Base-by-base conservation (phyloP, 2,113 vertebrate genomes). In the Paradoxurus hermaphroditus region DNA sequence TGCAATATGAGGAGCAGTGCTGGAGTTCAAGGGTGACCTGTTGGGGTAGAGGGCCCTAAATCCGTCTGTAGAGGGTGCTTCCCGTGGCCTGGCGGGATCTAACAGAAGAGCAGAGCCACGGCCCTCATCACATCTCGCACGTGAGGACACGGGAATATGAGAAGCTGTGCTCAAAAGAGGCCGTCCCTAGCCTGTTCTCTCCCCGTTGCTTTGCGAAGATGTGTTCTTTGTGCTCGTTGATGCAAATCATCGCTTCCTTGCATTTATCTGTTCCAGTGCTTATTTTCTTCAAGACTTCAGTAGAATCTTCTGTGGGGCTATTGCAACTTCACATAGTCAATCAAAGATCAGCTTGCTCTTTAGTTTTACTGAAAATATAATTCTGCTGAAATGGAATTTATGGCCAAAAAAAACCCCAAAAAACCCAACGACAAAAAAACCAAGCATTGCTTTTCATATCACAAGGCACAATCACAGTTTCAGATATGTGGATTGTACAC, bases 111-210 rank as follows among this genome's bases (percentile, higher is more conserved):
- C 10, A 34, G 81, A 49, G 25, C 81, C n/a, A 3, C 7, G 34
- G 44, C 34, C 51, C n/a, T 44, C 10, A 36, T 1, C 23, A 14
- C 4, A 7, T 19, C 1, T 59, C 51, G 31, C 41, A 2, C 5
- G 1, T 13, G 27, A 62, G 63, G 73, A 84, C n/a, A 0, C 0
- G 78, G 72, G 27, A 53, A 29, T 18, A 5, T 6, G 5, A 56
- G 34, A 63, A 25, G 15, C 53, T 44, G n/a, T 31, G 39, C 78
- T 75, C 51, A 25, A 23, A 29, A 27, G 15, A 12, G 41, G 18
- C 7, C 25, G 3, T 4, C 9, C 36, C 6, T 1, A 49, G 9
- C 4, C 9, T 1, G 1, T 0, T 10, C 7, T 7, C n/a, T 67
- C 46, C 78, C 63, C 2, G 53, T 51, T 44, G 56, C 82, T 84